Evolutionary conservation across 2,888 invertebrate species (phyloP).

Genomic region (Trichogramma evanescens): DNA sequence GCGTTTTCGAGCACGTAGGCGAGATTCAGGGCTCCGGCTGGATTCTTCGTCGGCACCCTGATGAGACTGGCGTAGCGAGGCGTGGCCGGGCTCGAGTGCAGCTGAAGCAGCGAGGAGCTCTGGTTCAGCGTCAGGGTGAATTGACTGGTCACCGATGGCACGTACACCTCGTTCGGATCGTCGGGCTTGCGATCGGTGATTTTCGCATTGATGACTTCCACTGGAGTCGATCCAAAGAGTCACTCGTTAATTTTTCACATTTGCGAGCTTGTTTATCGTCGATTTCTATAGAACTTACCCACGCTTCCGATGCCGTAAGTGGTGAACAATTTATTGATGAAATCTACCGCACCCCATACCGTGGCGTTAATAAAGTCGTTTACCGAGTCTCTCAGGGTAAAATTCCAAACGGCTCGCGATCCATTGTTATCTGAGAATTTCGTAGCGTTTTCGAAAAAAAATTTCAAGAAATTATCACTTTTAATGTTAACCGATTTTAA

Average conservation of each 20-base stretch:
- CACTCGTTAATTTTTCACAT: neutral
- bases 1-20: conserved; percentile 52
- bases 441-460: neutral
- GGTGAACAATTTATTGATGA: conserved; percentile 56
- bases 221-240: conserved; percentile 35
- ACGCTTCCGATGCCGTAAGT: conserved; percentile 65
- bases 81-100: conserved; percentile 52
- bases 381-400: conserved; percentile 68
- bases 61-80: conserved; percentile 52
- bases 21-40: conserved; percentile 53
- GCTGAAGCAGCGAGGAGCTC: conserved; percentile 56
- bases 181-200: conserved; percentile 52
- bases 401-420: conserved; percentile 64
- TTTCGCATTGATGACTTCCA: conserved; percentile 64
- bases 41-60: conserved; percentile 58
- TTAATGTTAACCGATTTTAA: neutral
- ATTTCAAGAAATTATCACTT: neutral
- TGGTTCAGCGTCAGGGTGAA: conserved; percentile 62
- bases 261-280: neutral
- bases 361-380: conserved; percentile 67
- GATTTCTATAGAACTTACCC: conserved; percentile 48
- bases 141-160: conserved; percentile 62
- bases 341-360: conserved; percentile 66
- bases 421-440: conserved; percentile 27
- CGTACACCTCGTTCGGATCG: conserved; percentile 55